A percentile compares a stretch with the other conserved stretches of the same genome.
Evolutionary conservation across 2,113 vertebrate species (phyloP).

Genomic region (Hipposideros armiger): DNA sequence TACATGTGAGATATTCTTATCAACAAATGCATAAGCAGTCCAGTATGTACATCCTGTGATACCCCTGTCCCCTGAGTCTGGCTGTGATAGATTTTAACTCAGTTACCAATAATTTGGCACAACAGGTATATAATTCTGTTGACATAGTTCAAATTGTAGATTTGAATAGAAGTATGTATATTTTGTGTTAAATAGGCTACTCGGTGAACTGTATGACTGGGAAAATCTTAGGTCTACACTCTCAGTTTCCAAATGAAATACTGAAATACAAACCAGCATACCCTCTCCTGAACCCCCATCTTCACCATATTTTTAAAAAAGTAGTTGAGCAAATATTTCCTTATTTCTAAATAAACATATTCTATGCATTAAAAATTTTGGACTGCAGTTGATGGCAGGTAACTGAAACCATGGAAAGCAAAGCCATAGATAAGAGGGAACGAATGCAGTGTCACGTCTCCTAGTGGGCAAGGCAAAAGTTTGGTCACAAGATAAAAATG

Average conservation of each 20-base stretch:
- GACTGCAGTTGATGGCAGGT: neutral
- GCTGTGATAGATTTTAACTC: neutral
- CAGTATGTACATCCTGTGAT: neutral
- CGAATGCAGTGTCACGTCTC: neutral
- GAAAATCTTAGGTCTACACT: neutral
- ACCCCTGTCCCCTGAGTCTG: accelerated
- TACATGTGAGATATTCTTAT: neutral
- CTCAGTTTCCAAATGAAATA: neutral
- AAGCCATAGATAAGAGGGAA: neutral
- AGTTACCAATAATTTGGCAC: neutral
- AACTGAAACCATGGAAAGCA: no score
- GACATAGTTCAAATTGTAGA: neutral
- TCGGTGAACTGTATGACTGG: neutral
- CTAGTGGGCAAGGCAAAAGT: neutral
- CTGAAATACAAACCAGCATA: neutral
- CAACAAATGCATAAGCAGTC: neutral
- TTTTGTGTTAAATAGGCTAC: neutral
- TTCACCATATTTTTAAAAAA: neutral
- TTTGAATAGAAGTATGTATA: neutral
- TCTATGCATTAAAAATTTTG: neutral
- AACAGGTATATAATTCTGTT: neutral
- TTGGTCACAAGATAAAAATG: neutral
- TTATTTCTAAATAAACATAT: neutral
- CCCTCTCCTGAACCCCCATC: accelerated
- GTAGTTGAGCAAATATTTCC: neutral